A percentile compares a stretch with the other conserved stretches of the same genome.
Conservation (phyloP, 2,888 invertebrate genomes). For the Amphimallon solstitiale region DNA sequence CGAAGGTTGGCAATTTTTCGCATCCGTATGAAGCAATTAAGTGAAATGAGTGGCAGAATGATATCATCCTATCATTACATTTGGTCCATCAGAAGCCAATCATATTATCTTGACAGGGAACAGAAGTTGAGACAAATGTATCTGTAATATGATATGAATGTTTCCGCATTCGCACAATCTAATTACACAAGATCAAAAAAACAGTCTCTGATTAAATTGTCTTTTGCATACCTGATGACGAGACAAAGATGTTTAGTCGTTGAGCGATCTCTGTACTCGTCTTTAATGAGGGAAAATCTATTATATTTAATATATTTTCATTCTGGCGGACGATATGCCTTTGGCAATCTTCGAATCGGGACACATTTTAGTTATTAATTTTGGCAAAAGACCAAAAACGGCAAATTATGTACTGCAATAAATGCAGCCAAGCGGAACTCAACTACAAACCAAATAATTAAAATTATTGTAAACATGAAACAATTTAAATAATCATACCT, state of each 20-base stretch:
- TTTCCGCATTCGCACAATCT: background rate
- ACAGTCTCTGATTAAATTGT: background rate
- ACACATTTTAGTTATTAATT: no score
- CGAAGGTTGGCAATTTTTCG: conserved; percentile 51
- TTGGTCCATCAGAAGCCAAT: conserved; percentile 52
- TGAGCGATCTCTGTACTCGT: background rate
- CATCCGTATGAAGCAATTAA: conserved; percentile 54
- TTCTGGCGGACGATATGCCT: no score
- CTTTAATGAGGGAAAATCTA: background rate
- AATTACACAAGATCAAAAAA: background rate
- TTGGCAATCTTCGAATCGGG: no score
- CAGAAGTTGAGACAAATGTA: background rate
- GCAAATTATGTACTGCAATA: background rate
- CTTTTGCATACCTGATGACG: background rate
- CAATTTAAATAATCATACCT: no score
- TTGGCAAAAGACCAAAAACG: background rate
- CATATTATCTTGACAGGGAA: conserved; percentile 41
- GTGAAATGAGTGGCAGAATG: conserved; percentile 52
- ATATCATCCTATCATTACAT: conserved; percentile 51
- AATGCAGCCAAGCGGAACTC: no score
- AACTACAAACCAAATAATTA: no score
- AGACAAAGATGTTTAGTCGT: background rate
- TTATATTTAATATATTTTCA: no score
- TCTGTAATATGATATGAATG: conserved; percentile 4
- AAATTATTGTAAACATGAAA: no score